Base-by-base conservation (phyloP, 1,140 invertebrate genomes). In the Dendroctonus valens region DNA sequence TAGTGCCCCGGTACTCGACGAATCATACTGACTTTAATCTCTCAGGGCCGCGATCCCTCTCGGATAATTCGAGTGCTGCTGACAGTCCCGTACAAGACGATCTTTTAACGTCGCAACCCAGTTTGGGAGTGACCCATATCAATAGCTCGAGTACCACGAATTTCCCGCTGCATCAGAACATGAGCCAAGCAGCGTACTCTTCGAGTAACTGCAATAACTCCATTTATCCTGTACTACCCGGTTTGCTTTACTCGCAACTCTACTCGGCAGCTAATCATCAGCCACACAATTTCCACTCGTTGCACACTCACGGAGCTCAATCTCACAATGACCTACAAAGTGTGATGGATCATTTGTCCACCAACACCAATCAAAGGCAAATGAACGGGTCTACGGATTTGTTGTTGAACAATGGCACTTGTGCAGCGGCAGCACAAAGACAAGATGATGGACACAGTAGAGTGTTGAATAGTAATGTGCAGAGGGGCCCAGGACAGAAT, bases 1-100 rank as follows among this genome's bases (percentile, higher is more conserved):
- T 85, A 26, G 81, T 84, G 58, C 85, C 85, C 3, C 82, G 85
- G 0, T 87, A 87, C 57, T 75, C 77, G 74, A 83, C 81, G 75
- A 82, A 75, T 63, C 73, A 76, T 38, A 63, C 72, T 0, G 80
- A 81, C 62, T 81, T 80, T 69, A 66, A 75, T 11, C 62, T 80
- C 11, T 83, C 83, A 0, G 84, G 84, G 2, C 88, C 89, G 0
- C 80, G 90, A 26, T 91, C 89, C 3, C 73, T 92, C 15, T 91
- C 89, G 55, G 89, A 90, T 69, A 89, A 90, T 71, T 91, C 89
- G n/a, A 91, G 89, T 9, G 87, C 90, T 65, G 90, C 89, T 1
- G 90, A 91, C 74, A 91, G 89, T 14, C 90, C 89, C 0, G 89
- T 91, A 2, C 89, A 91, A 78, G 89, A 91, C 74, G 89, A 91